Conservation (phyloP, 2,113 vertebrate species). For the Pandion haliaetus region DNA sequence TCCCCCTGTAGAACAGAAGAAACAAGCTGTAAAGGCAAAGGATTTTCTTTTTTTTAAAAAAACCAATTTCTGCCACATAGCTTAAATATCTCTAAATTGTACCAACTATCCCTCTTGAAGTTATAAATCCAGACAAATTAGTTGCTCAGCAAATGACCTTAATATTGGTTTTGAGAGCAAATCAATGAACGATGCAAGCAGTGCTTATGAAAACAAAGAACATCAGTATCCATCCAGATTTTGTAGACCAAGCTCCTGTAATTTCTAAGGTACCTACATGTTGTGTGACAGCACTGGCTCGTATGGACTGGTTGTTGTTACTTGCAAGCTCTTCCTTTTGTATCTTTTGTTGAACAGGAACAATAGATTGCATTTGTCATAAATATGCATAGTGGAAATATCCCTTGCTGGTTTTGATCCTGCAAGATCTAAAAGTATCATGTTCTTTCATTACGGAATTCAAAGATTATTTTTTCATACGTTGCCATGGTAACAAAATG, state of each 20-base stretch:
- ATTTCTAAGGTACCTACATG: background rate
- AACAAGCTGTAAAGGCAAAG: background rate
- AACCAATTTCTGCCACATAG: too few species aligned
- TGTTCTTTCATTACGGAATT: conserved; percentile 28
- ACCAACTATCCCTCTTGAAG: background rate
- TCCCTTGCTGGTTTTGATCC: background rate
- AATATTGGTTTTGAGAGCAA: background rate
- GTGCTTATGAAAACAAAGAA: background rate
- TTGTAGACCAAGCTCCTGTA: background rate
- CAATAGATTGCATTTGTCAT: background rate
- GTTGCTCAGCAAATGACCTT: background rate
- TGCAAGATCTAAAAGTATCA: background rate
- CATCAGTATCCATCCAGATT: background rate
- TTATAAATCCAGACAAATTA: background rate
- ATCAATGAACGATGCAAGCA: background rate
- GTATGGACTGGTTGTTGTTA: background rate
- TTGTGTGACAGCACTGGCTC: background rate
- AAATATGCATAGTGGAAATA: background rate
- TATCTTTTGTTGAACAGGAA: background rate
- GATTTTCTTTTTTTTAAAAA: background rate
- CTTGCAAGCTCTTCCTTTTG: background rate
- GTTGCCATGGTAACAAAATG: conserved; percentile 53
- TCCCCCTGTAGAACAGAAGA: background rate
- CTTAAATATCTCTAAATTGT: background rate
- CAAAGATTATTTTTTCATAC: background rate